Conservation (phyloP, 2,888 invertebrate species). For the Limnephilus auricula region DNA sequence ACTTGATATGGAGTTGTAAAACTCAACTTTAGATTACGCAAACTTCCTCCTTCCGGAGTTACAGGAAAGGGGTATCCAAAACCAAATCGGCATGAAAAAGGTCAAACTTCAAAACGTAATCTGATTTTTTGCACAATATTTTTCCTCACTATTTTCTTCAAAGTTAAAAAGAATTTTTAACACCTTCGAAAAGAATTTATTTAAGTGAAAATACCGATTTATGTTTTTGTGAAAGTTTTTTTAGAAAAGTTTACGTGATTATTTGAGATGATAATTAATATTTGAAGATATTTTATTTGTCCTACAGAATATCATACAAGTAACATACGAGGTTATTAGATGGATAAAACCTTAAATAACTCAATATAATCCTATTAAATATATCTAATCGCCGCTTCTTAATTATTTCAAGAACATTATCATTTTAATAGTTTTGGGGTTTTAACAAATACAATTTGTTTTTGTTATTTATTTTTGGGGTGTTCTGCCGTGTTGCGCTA, state of each 20-base stretch:
- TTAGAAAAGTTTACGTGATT: background rate
- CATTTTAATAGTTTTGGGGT: too few species aligned
- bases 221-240: background rate
- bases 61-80: background rate
- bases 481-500: too few species aligned
- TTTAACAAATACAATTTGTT: too few species aligned
- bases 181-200: background rate
- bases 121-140: background rate
- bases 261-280: background rate
- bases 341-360: too few species aligned
- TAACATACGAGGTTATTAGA: too few species aligned
- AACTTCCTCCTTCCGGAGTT: background rate
- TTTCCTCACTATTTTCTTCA: background rate
- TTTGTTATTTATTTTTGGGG: too few species aligned
- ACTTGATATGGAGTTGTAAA: background rate
- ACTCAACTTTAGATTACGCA: background rate
- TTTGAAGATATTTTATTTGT: too few species aligned
- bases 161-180: background rate
- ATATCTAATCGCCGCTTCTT: too few species aligned
- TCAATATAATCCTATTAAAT: too few species aligned
- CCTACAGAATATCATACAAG: background rate
- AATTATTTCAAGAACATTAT: too few species aligned
- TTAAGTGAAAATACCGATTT: background rate
- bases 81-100: background rate
- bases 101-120: background rate